Conservation (phyloP, 2,888 invertebrate species). For the Teleiodes luculella region DNA sequence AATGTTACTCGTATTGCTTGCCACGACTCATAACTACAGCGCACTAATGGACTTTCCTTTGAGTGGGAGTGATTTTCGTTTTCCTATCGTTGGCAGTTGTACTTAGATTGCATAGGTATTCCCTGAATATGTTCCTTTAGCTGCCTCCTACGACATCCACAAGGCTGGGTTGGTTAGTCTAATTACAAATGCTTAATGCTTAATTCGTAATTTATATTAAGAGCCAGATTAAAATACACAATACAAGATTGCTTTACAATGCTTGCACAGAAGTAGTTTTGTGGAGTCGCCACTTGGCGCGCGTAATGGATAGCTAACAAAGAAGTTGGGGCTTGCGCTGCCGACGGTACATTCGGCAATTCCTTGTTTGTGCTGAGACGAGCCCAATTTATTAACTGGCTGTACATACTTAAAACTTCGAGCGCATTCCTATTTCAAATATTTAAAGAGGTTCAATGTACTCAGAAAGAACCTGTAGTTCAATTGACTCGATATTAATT, state of each 20-base stretch:
- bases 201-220: no score
- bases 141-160: no score
- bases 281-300: background rate
- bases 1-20: no score
- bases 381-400: conserved; percentile 2
- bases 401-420: conserved; percentile 3
- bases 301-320: conserved; percentile 10
- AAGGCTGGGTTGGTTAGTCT: no score
- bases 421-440: background rate
- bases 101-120: no score
- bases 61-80: no score
- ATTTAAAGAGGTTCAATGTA: background rate
- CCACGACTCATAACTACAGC: no score
- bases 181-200: no score
- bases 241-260: background rate
- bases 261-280: background rate
- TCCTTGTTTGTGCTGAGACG: background rate
- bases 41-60: no score
- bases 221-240: background rate
- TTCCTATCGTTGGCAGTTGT: no score
- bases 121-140: no score
- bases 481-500: background rate
- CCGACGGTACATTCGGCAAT: background rate
- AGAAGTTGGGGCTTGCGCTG: background rate
- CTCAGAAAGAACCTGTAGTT: background rate